Evolutionary conservation across 2,888 invertebrate genomes (phyloP), one percentile per base, ranked within the genome.

Genomic region (Caradrina clavipalpis): DNA sequence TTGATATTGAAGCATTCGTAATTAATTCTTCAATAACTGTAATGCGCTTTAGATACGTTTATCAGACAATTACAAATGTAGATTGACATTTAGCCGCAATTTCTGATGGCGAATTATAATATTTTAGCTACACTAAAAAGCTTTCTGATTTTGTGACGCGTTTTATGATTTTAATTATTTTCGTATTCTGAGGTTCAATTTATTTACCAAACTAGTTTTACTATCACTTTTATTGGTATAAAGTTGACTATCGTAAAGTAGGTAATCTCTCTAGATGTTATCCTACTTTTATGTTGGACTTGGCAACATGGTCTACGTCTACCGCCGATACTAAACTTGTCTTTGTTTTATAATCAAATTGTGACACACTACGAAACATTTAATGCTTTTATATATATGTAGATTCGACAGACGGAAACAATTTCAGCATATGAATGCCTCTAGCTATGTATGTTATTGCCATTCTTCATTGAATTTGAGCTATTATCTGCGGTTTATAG

Each of bases 401-500:
- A 64, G 63, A 75, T 79, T 67, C 22, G 47, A 50, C 31, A 62
- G 42, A 54, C n/a, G 42, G 42, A 77, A 77, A 69, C 61, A 55
- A 80, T 80, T 35, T 17, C 19, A 61, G 8, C 26, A 51, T 54
- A 26, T 50, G 19, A 74, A 49, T 54, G 47, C 13, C 39, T 57
- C n/a, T 21, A 66, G 22, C 42, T 73, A 53, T 39, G 31, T 39
- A 45, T 50, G 50, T 19, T 66, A 58, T 51, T 59, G 51, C 49
- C 39, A 56, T 72, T 74, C 60, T 61, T 80, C 66, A 69, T 68
- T 83, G 70, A 78, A 73, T 83, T 72, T 69, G 39, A 69, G 68
- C 21, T 66, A 54, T 69, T 81, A 67, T 78, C 70, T 72, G 60
- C 68, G 58, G 60, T 80, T 77, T 76, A 68, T 78, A 68, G 75